phyloP scores from a whole-genome alignment of 2,797 vertebrate species.

The Propithecus deckenii region DNA sequence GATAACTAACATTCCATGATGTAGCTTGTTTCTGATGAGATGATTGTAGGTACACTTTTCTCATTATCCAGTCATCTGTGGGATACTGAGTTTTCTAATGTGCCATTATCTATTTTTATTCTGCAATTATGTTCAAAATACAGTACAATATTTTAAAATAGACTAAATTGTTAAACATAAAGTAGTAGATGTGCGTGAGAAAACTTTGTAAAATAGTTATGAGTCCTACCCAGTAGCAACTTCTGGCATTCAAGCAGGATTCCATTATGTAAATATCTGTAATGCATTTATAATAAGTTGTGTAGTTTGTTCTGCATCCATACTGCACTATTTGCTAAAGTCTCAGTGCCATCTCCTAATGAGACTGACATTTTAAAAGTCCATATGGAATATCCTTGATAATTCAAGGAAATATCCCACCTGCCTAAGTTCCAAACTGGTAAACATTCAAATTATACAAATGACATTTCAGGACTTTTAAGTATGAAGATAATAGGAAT shows the following conservation, averaged over 20 bases:
- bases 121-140: slow-evolving; percentile 89
- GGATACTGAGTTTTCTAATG: slow-evolving; percentile 93
- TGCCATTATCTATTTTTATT: slow-evolving; percentile 94
- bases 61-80: slow-evolving; percentile 91
- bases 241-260: slow-evolving; percentile 86
- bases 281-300: slow-evolving; percentile 86
- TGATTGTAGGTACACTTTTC: slow-evolving; percentile 95
- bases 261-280: slow-evolving; percentile 87
- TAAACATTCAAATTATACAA: slow-evolving; percentile 83
- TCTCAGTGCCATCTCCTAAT: slow-evolving; percentile 85
- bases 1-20: slow-evolving; percentile 94
- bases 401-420: slow-evolving; percentile 82
- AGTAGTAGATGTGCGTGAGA: slow-evolving; percentile 86
- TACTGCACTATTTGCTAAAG: slow-evolving; percentile 80
- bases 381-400: slow-evolving; percentile 81
- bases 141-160: slow-evolving; percentile 91
- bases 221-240: slow-evolving; percentile 87
- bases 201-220: slow-evolving; percentile 87
- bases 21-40: slow-evolving; percentile 94
- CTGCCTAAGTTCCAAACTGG: slow-evolving; percentile 83
- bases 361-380: slow-evolving; percentile 82
- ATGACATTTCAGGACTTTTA: slow-evolving; percentile 85
- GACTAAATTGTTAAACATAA: slow-evolving; percentile 85
- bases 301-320: slow-evolving; percentile 85
- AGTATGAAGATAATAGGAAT: slow-evolving; percentile 85